Evolutionary conservation across 2,888 invertebrate species (phyloP).

Genomic region (Latrodectus hesperus): DNA sequence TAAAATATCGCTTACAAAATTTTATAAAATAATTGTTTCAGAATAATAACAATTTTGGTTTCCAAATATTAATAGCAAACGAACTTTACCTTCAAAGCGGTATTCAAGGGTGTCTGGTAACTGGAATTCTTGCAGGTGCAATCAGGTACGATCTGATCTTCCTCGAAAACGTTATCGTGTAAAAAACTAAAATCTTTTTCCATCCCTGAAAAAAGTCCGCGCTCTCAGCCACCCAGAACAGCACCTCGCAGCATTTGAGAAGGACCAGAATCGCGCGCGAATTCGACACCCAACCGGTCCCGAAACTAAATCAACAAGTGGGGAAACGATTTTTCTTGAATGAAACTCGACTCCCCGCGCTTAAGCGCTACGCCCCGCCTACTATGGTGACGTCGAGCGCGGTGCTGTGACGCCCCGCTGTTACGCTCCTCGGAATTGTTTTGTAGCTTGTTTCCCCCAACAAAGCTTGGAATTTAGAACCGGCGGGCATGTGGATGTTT

Average conservation of each 20-base stretch:
- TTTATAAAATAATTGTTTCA: no score
- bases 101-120: not conserved
- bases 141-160: conserved; percentile 70
- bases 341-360: conserved; percentile 5
- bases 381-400: not conserved
- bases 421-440: not conserved
- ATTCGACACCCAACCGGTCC: not conserved
- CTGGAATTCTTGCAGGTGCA: conserved; percentile 22
- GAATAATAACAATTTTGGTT: no score
- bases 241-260: not conserved
- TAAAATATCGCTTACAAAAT: no score
- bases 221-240: not conserved
- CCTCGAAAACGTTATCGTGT: conserved; percentile 65
- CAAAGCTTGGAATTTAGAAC: no score
- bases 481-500: no score
- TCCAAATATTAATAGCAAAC: no score
- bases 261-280: not conserved
- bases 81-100: conserved; percentile 34
- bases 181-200: conserved; percentile 47
- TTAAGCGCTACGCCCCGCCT: not conserved
- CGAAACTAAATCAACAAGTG: conserved; percentile 1
- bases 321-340: not conserved
- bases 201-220: conserved; percentile 29
- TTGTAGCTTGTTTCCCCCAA: not conserved
- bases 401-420: not conserved